These are phyloP conservation scores for Drosophila mojavensis DNA, from an alignment of 1,140 invertebrate species.

Conservation along the genomic window DNA sequence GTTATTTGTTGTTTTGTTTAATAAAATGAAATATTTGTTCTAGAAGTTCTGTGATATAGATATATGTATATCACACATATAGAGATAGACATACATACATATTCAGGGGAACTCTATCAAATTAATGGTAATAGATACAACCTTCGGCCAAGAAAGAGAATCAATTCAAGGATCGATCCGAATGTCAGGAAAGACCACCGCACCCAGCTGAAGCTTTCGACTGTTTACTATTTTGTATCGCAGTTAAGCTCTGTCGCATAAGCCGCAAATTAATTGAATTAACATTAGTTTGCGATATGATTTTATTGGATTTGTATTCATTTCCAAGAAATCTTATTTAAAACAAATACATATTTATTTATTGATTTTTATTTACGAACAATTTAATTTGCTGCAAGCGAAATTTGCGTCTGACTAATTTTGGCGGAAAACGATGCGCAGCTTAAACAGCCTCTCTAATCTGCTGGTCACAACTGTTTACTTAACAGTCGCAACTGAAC, in stretches of 20 bases:
- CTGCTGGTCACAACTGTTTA: slow-evolving; percentile 5
- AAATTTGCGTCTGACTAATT: slow-evolving; percentile 10
- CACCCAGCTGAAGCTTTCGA: background rate
- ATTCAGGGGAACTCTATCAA: slow-evolving; percentile 8
- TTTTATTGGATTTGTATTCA: slow-evolving; percentile 9
- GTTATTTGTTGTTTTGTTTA: slow-evolving; percentile 19
- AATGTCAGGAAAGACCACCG: background rate
- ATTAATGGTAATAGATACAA: slow-evolving; percentile 58
- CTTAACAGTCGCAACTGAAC: slow-evolving; percentile 1
- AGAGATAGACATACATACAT: background rate
- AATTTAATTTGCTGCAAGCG: slow-evolving; percentile 2
- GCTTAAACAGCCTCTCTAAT: slow-evolving; percentile 13
- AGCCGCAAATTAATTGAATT: slow-evolving; percentile 42
- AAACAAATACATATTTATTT: background rate
- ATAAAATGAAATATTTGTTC: background rate
- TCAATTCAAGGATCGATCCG: slow-evolving; percentile 51
- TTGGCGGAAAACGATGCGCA: slow-evolving; percentile 5
- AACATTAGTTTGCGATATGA: slow-evolving; percentile 30
- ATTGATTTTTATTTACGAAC: slow-evolving; percentile 6
- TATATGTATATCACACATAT: background rate
- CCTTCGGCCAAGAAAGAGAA: slow-evolving; percentile 36
- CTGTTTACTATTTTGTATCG: slow-evolving; percentile 2
- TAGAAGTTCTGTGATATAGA: background rate
- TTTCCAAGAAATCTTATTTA: slow-evolving; percentile 36
- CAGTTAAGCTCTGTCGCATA: background rate